Percentiles rank a stretch among this genome's conserved stretches.
Conservation (phyloP, 2,888 invertebrate species). For the Troides aeacus region DNA sequence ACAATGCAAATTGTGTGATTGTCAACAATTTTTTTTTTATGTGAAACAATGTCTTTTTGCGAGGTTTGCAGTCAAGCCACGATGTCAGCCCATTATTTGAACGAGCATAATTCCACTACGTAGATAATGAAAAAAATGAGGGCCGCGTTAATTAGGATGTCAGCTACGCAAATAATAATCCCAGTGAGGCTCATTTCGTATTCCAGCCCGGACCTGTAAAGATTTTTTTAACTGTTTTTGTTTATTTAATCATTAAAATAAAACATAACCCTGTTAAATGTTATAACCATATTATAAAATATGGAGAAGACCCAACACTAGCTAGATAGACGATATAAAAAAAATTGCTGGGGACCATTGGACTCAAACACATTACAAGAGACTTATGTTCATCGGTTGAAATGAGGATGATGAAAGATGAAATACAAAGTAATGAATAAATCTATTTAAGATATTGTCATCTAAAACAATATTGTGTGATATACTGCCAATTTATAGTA, state of each 20-base stretch:
- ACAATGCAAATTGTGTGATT: not conserved
- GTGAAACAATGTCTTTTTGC: constrained; percentile 14
- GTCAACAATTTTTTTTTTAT: constrained; percentile 14
- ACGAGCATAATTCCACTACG: constrained; percentile 51
- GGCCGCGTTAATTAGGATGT: constrained; percentile 75
- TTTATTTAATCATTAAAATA: not conserved
- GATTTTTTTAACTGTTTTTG: constrained; percentile 49
- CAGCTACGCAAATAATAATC: constrained; percentile 74
- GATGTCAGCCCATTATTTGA: constrained; percentile 42
- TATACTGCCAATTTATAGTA: no score
- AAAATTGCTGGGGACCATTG: no score
- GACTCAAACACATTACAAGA: no score
- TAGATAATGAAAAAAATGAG: constrained; percentile 58
- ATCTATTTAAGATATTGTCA: no score
- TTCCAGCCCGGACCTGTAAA: constrained; percentile 57
- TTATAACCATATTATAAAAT: not conserved
- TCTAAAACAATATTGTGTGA: no score
- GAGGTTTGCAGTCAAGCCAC: constrained; percentile 14
- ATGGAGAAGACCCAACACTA: no score
- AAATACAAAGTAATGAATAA: no score
- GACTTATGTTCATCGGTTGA: no score
- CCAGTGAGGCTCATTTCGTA: constrained; percentile 67
- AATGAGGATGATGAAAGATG: no score
- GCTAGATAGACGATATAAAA: no score
- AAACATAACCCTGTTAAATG: not conserved